Base-by-base conservation (phyloP, 1,140 invertebrate genomes). In the Drosophila repleta region DNA sequence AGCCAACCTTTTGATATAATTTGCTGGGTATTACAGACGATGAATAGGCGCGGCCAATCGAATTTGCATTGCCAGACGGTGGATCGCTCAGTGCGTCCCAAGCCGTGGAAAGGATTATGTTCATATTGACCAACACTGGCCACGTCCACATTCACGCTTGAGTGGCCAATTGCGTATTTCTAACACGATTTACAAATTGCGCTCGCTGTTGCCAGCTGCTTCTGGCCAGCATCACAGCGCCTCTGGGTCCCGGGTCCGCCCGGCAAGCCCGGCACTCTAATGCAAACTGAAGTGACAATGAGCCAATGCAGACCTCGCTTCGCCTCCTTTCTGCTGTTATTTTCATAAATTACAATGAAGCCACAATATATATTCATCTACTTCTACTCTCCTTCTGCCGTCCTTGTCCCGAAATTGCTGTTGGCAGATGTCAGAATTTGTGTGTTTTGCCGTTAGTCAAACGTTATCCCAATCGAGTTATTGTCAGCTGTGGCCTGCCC, bases 171-270 rank as follows among this genome's bases (percentile, higher is more conserved):
- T 66, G 57, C 62, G 66, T 46, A 29, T 71, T 66, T 72, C 51
- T 66, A 72, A 72, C 63, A 66, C 48, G 69, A 72, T 72, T 72
- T 67, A 60, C 55, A 65, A 71, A 71, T 71, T 71, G 8, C 49
- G 15, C 26, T 7, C 15, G 21, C 32, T 24, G 7, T 46, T 11
- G 52, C 43, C 48, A 32, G 29, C 52, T 39, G 35, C 35, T 45
- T 21, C 43, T 58, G 68, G 53, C 29, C 39, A 71, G 52, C 68
- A 65, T 70, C 67, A 29, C 4, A 29, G 7, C 4, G 29, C 7
- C 8, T 29, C 24, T 24, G 2, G 26, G 3, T 4, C 3, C 26
- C 6, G 26, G 26, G 1, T 1, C 26, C 6, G 3, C 26, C 3
- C 6, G 6, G 26, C 26, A 29, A 29, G 4, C 26, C 3, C 3